Base-by-base conservation (phyloP, 2,797 vertebrate species). In the Enteromius afrohamiltoni region DNA sequence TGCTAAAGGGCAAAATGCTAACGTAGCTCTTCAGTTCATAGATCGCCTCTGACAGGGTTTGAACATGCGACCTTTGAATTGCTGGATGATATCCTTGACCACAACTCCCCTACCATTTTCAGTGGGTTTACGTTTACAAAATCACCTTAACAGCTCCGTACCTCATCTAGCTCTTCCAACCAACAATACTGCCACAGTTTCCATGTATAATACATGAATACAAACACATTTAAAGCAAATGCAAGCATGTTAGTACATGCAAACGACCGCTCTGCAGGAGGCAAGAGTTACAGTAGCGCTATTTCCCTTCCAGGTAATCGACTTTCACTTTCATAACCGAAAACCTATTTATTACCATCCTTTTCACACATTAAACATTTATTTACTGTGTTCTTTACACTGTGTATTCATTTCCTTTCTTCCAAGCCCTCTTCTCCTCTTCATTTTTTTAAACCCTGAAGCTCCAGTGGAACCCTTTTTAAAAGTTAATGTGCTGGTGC, bases 401-500 rank as follows among this genome's bases (percentile, higher is more conserved):
- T 62, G 62, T 79, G 62, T 81, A 84, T 89, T 94, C 93, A 90
- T 89, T 88, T 85, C 86, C 82, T 86, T 85, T 76, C 83, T 85
- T 80, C 78, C 67, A 55, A 83, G 62, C 64, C 31, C 51, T 85
- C 80, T 77, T 82, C 49, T 76, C 79, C 77, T 77, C 82, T 79
- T 69, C 71, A 82, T 89, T 89, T 87, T 86, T 91, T 88, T 89
- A 92, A 92, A 90, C 93, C 93, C 92, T 90, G 91, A 90, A 94
- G 92, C 92, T 86, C 93, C 91, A 93, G 91, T 37, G 91, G 95
- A 95, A 96, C 95, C 96, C 95, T 97, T 95, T 94, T 92, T 95
- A 96, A 95, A 95, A 96, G 95, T 97, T 96, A 95, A 95, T 95
- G 96, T 95, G 95, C 93, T 88, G 88, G 94, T 95, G 95, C 95